phyloP scores from a whole-genome alignment of 2,888 invertebrate species.

The Tinea trinotella region DNA sequence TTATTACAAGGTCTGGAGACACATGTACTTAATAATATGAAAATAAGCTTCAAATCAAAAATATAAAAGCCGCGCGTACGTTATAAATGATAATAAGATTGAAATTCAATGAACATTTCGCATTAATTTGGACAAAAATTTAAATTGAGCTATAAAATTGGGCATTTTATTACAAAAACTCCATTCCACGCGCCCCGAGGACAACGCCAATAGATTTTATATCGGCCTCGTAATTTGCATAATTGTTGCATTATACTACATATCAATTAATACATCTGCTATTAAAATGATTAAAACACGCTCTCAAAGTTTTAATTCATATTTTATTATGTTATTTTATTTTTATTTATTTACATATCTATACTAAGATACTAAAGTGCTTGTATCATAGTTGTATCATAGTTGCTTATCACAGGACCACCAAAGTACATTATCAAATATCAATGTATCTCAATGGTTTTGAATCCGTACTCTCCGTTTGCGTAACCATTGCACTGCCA shows the following conservation, averaged over 20 bases:
- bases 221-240: constrained; percentile 9
- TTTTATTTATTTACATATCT: neutral
- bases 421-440: too few relatives aligned
- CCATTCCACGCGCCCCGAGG: neutral
- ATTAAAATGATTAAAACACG: too few relatives aligned
- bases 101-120: constrained; percentile 10
- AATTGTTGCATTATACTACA: constrained; percentile 8
- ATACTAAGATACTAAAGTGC: too few relatives aligned
- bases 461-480: too few relatives aligned
- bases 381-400: too few relatives aligned
- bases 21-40: neutral
- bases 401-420: too few relatives aligned
- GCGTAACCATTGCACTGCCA: too few relatives aligned
- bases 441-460: too few relatives aligned
- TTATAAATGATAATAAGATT: neutral
- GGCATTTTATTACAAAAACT: neutral
- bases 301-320: neutral
- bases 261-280: neutral
- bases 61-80: too few relatives aligned
- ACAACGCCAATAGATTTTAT: constrained; percentile 15
- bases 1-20: too few relatives aligned
- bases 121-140: constrained; percentile 11
- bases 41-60: too few relatives aligned
- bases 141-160: neutral
- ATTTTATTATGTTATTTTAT: neutral